Percentiles rank a stretch among this genome's conserved stretches.
These are phyloP conservation scores for Drosophila sproati DNA, from an alignment of 1,140 invertebrate genomes.

Conservation along the genomic window DNA sequence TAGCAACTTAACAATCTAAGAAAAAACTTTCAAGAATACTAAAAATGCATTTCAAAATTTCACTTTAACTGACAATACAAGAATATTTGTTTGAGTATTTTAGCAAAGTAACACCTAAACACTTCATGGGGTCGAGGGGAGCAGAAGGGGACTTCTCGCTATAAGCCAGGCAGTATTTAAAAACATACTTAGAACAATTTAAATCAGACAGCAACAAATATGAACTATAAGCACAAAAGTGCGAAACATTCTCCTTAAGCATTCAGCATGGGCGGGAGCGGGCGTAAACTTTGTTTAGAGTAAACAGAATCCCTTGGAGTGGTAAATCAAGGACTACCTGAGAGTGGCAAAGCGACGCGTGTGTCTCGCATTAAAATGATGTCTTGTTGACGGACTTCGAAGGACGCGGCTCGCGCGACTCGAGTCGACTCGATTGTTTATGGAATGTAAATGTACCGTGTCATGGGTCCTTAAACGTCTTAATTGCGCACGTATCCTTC, in stretches of 20 bases:
- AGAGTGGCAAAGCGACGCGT: constrained; percentile 58
- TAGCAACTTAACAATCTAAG: no score
- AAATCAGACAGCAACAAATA: neutral
- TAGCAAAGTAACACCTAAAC: no score
- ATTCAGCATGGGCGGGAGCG: constrained; percentile 37
- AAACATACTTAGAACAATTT: no score
- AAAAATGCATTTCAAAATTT: no score
- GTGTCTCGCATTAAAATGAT: constrained; percentile 78
- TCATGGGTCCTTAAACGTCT: constrained; percentile 80
- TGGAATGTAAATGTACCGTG: constrained; percentile 76
- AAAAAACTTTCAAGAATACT: no score
- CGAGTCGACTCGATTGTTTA: constrained; percentile 71
- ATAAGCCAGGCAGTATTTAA: no score
- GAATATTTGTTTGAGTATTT: no score
- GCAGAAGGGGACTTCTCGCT: no score
- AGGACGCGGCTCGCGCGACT: constrained; percentile 74
- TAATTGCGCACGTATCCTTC: constrained; percentile 81
- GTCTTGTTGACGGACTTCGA: constrained; percentile 64
- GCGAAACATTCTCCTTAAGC: neutral
- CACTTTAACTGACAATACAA: no score
- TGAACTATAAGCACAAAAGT: neutral
- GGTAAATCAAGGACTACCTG: constrained; percentile 74
- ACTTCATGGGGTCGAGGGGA: no score
- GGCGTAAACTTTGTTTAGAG: constrained; percentile 71
- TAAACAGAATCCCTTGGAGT: constrained; percentile 68